Percentiles rank a stretch among this genome's conserved stretches.
Conservation (phyloP, 1,140 invertebrate genomes). For the Tenebrio molitor region DNA sequence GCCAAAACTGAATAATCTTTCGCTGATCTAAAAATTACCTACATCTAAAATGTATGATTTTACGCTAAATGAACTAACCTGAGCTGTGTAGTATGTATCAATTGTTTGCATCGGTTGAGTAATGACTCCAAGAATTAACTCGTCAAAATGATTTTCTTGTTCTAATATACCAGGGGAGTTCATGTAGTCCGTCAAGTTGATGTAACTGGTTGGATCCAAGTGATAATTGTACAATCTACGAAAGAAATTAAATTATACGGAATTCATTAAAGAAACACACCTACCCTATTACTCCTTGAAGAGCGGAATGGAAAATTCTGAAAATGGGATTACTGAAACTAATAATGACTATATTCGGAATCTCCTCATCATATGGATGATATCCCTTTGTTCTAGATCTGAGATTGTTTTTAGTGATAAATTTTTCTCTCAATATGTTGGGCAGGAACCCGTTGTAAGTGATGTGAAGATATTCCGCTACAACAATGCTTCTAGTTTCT, state of each 20-base stretch:
- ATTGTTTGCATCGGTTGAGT: slow-evolving; percentile 76
- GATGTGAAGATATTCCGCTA: slow-evolving; percentile 74
- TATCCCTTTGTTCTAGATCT: slow-evolving; percentile 56
- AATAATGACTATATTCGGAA: slow-evolving; percentile 76
- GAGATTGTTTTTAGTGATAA: slow-evolving; percentile 44
- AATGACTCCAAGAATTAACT: slow-evolving; percentile 75
- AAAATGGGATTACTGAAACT: slow-evolving; percentile 75
- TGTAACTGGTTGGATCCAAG: slow-evolving; percentile 63
- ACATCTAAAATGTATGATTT: too few species aligned
- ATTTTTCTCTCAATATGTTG: slow-evolving; percentile 70
- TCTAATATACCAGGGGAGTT: slow-evolving; percentile 71
- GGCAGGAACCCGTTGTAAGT: slow-evolving; percentile 79
- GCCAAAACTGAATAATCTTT: slow-evolving; percentile 77
- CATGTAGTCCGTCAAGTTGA: slow-evolving; percentile 70
- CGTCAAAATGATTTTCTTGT: slow-evolving; percentile 69
- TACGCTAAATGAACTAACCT: background rate
- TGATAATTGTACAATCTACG: slow-evolving; percentile 50
- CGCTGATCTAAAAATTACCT: slow-evolving; percentile 75
- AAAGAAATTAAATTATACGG: slow-evolving; percentile 63
- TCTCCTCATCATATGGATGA: slow-evolving; percentile 73
- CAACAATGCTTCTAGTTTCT: slow-evolving; percentile 72
- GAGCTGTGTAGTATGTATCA: slow-evolving; percentile 68
- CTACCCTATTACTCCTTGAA: slow-evolving; percentile 68
- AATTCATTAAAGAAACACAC: background rate
- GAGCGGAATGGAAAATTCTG: slow-evolving; percentile 74